Conservation (phyloP, 2,797 vertebrate genomes). For the Lepus oiostolus region DNA sequence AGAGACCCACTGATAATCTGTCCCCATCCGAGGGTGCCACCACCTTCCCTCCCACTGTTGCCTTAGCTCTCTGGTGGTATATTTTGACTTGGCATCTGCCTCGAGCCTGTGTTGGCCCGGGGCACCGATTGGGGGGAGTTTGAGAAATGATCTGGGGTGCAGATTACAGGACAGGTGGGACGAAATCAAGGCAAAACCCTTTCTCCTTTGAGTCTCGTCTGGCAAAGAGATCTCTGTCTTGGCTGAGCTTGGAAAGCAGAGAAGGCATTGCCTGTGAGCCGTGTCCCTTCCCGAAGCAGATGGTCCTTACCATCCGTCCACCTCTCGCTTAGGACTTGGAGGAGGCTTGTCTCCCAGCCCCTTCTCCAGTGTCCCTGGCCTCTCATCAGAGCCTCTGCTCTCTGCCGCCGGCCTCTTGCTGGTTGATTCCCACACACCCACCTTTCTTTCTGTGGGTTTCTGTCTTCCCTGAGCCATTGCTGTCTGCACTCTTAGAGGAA, state of each 20-base stretch:
- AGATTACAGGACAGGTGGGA: not conserved
- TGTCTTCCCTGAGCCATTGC: not conserved
- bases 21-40: not conserved
- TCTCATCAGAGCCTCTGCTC: not conserved
- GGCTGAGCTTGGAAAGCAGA: slow-evolving; percentile 8
- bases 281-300: not conserved
- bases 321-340: not conserved
- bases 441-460: slow-evolving; percentile 35
- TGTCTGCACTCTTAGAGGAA: not conserved
- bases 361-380: not conserved
- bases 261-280: not conserved
- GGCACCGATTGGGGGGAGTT: not conserved
- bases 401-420: not conserved
- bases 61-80: not conserved
- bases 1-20: not conserved
- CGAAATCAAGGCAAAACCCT: not conserved
- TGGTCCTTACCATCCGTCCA: not conserved
- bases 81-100: not conserved
- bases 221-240: not conserved
- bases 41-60: not conserved
- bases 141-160: not conserved
- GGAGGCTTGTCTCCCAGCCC: not conserved
- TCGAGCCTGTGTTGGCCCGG: not conserved
- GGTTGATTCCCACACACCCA: not conserved
- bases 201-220: not conserved